A percentile compares a stretch with the other conserved stretches of the same genome.
Conservation (phyloP, 1,140 invertebrate species). For the Chlorops oryzae region DNA sequence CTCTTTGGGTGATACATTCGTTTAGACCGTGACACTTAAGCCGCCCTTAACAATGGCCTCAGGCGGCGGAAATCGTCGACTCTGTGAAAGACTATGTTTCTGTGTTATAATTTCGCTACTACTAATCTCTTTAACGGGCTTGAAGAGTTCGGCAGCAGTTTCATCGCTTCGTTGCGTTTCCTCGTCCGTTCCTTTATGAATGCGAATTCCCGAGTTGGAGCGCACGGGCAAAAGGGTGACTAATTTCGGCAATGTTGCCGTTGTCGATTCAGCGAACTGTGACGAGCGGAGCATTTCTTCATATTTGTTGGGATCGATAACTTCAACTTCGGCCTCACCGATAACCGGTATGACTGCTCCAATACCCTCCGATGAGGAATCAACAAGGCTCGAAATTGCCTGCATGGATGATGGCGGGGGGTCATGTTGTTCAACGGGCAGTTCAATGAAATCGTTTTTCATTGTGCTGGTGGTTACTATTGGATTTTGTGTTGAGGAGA, state of each 20-base stretch:
- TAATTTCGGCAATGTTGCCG: conserved; percentile 29
- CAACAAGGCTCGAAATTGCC: conserved; percentile 37
- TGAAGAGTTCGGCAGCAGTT: not conserved
- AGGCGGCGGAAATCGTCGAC: conserved; percentile 34
- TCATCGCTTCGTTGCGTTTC: conserved; percentile 5
- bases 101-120: too few species aligned
- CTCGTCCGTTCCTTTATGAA: conserved; percentile 24
- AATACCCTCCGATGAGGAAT: conserved; percentile 26
- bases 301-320: conserved; percentile 43
- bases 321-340: conserved; percentile 44
- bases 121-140: too few species aligned
- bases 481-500: too few species aligned
- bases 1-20: too few species aligned
- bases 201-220: conserved; percentile 45
- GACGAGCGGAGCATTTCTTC: conserved; percentile 43
- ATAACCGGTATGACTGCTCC: conserved; percentile 38
- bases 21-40: conserved; percentile 38
- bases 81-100: too few species aligned
- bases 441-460: conserved; percentile 22
- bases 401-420: conserved; percentile 28
- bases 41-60: conserved; percentile 38
- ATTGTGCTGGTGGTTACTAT: not conserved
- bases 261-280: conserved; percentile 27
- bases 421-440: conserved; percentile 21
- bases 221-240: conserved; percentile 42